Conservation (phyloP, 2,888 invertebrate species). For the Geotrupes spiniger region DNA sequence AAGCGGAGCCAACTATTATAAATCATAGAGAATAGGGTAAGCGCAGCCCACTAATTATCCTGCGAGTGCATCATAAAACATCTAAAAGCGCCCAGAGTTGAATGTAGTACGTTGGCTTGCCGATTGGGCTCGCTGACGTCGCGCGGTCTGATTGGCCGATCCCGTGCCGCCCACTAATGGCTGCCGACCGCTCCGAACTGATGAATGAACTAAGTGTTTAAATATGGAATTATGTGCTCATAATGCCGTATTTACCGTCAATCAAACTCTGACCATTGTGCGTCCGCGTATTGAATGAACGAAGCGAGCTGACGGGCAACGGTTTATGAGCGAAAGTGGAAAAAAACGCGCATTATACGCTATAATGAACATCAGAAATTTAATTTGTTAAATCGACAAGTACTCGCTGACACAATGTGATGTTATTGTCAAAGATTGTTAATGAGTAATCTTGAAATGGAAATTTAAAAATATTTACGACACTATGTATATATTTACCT, state of each 20-base stretch:
- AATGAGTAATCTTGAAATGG: too few species aligned
- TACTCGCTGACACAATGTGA: too few species aligned
- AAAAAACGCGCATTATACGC: too few species aligned
- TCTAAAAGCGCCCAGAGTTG: constrained; percentile 25
- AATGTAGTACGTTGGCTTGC: constrained; percentile 29
- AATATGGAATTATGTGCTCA: constrained; percentile 14
- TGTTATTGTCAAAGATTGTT: too few species aligned
- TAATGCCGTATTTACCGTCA: constrained; percentile 12
- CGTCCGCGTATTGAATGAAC: neutral
- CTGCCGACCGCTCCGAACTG: constrained; percentile 31
- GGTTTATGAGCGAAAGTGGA: too few species aligned
- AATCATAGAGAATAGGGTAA: constrained; percentile 29
- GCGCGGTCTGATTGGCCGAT: constrained; percentile 36
- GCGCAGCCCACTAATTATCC: constrained; percentile 36
- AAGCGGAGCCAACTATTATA: constrained; percentile 33
- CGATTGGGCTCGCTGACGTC: constrained; percentile 35
- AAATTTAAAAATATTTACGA: too few species aligned
- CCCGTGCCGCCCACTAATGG: constrained; percentile 41
- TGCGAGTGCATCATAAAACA: constrained; percentile 21
- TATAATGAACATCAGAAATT: too few species aligned
- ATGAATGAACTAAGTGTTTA: constrained; percentile 16
- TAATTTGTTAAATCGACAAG: too few species aligned
- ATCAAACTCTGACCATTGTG: constrained; percentile 6
- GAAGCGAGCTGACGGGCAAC: neutral
- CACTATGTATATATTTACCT: too few species aligned